These are phyloP conservation scores for Mormyrus iriodes DNA, from an alignment of 2,113 vertebrate genomes.

Conservation along the genomic window DNA sequence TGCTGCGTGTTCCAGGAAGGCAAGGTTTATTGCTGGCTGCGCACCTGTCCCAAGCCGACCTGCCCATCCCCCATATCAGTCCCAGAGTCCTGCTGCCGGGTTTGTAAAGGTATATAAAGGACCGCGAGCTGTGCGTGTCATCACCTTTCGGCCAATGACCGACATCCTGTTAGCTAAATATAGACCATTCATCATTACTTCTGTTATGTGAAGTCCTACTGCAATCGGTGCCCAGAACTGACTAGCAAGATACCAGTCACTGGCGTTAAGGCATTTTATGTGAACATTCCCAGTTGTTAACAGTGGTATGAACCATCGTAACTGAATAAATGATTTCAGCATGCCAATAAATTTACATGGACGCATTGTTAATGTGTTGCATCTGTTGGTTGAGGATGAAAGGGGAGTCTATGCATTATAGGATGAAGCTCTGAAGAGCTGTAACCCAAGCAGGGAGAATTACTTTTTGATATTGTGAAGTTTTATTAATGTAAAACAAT, in stretches of 20 bases:
- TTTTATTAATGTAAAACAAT: not conserved
- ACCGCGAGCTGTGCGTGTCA: not conserved
- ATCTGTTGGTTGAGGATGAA: not conserved
- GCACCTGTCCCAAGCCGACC: constrained; percentile 67
- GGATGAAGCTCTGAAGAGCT: not conserved
- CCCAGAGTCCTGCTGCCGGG: constrained; percentile 64
- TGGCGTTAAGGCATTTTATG: not conserved
- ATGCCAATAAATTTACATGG: not conserved
- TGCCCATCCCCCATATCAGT: constrained; percentile 63
- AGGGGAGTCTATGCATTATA: not conserved
- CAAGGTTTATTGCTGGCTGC: constrained; percentile 69
- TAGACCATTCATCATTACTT: not conserved
- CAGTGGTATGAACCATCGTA: not conserved
- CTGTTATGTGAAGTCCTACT: not conserved
- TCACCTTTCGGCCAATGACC: not conserved
- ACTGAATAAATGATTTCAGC: not conserved
- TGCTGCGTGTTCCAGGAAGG: constrained; percentile 73
- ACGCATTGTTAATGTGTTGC: not conserved
- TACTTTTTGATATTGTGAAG: not conserved
- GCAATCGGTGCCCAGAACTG: not conserved
- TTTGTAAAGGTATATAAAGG: constrained; percentile 64
- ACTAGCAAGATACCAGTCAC: not conserved
- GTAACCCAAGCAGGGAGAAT: not conserved
- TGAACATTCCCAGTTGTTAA: not conserved
- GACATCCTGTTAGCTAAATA: not conserved